These are phyloP conservation scores for Alloplasta piceator DNA, from an alignment of 2,888 invertebrate genomes.

Conservation along the genomic window DNA sequence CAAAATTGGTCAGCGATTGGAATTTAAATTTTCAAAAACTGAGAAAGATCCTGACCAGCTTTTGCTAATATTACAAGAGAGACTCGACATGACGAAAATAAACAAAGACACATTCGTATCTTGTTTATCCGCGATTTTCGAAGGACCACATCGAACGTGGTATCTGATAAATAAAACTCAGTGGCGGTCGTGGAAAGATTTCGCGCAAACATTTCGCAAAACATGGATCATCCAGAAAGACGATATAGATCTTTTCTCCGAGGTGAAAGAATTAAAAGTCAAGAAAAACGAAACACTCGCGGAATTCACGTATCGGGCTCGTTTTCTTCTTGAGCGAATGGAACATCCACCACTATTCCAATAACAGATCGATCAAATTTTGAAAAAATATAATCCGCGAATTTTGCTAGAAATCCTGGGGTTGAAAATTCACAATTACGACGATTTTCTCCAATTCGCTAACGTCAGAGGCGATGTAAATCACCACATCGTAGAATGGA, in stretches of 20 bases:
- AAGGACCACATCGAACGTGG: conserved; percentile 36
- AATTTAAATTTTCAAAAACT: conserved; percentile 30
- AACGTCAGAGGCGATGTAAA: conserved; percentile 9
- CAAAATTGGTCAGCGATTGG: conserved; percentile 28
- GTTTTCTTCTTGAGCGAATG: conserved; percentile 44
- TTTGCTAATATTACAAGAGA: conserved; percentile 23
- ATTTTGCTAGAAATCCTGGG: conserved; percentile 39
- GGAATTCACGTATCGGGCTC: conserved; percentile 54
- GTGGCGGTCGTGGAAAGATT: conserved; percentile 45
- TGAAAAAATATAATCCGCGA: conserved; percentile 48
- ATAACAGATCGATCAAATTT: conserved; percentile 52
- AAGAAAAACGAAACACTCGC: conserved; percentile 33
- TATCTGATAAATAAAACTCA: conserved; percentile 26
- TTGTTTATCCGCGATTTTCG: conserved; percentile 32
- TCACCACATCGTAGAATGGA: background rate
- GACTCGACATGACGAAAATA: conserved; percentile 22
- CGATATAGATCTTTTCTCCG: conserved; percentile 27
- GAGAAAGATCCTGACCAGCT: conserved; percentile 41
- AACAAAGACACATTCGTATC: conserved; percentile 35
- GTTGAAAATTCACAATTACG: conserved; percentile 19
- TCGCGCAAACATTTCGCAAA: conserved; percentile 37
- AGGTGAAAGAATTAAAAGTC: conserved; percentile 33
- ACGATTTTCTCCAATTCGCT: conserved; percentile 42
- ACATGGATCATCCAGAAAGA: conserved; percentile 38
- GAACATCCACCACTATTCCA: conserved; percentile 35